phyloP scores from a whole-genome alignment of 2,797 vertebrate genomes.

The Enteromius unitaeniatus region DNA sequence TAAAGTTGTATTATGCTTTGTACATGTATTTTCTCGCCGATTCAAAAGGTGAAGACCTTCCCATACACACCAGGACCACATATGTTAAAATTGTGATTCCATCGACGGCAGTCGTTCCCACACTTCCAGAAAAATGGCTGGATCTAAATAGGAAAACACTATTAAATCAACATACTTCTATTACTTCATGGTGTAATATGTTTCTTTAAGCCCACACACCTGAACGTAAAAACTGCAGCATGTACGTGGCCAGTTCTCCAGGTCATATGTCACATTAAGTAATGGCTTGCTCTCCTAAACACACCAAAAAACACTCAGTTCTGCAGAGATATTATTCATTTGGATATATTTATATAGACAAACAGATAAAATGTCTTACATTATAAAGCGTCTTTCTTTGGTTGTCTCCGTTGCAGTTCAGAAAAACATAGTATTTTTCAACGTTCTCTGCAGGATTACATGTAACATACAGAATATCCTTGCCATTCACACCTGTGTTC shows the following conservation, averaged over 20 bases:
- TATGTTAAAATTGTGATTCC: slow-evolving; percentile 28
- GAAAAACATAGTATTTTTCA: slow-evolving; percentile 39
- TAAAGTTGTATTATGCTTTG: background rate
- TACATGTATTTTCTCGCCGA: background rate
- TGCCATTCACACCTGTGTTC: background rate
- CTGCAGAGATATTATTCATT: background rate
- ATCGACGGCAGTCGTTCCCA: slow-evolving; percentile 81
- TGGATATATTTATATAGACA: background rate
- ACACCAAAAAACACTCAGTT: background rate
- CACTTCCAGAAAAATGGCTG: slow-evolving; percentile 84
- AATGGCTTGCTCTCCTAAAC: slow-evolving; percentile 58
- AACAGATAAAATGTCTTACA: slow-evolving; percentile 22
- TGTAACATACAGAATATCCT: slow-evolving; percentile 57
- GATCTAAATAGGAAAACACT: slow-evolving; percentile 75
- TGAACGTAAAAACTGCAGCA: slow-evolving; percentile 71
- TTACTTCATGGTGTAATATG: background rate
- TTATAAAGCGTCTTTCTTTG: slow-evolving; percentile 18
- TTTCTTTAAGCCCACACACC: slow-evolving; percentile 62
- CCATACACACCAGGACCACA: slow-evolving; percentile 59
- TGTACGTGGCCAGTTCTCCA: slow-evolving; percentile 62
- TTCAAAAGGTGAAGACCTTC: background rate
- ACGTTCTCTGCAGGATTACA: slow-evolving; percentile 65
- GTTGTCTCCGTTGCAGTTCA: slow-evolving; percentile 37
- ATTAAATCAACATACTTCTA: background rate
- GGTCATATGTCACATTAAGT: slow-evolving; percentile 62